Base-by-base conservation (phyloP, 2,888 invertebrate species). In the Trypoxylon attenuatum region DNA sequence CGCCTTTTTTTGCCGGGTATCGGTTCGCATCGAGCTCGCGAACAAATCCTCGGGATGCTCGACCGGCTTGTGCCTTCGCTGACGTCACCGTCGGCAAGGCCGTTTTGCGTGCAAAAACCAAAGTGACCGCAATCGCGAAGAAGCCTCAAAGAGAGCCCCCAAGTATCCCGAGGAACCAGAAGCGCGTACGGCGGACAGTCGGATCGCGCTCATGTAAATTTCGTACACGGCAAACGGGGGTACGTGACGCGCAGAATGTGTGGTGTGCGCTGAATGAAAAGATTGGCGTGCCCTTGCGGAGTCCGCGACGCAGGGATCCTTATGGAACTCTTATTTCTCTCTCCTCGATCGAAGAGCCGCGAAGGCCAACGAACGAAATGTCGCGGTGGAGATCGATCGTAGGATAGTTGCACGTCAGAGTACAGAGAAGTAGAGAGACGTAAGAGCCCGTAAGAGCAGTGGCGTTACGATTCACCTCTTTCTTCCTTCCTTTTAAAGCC, bases 1-100 rank as follows among this genome's bases (percentile, higher is more conserved):
- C 58, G 53, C 66, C 71, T 77, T 78, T 80, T 78, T 73, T 70
- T 46, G 4, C 60, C 51, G 60, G 46, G 45, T 53, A 57, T 50
- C 58, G 69, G 52, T 54, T 49, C 52, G 52, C 57, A 50, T 64
- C 64, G 59, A 52, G 53, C 60, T 47, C 21, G 27, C 41, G 22
- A 27, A 39, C 56, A 51, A 61, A 67, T 73, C 58, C 56, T 53
- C 53, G 57, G 66, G 62, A 59, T 58, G 52, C 63, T 67, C 56
- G 69, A 18, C 53, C 50, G 56, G 58, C 55, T 50, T 41, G 65
- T 49, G 55, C 61, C 63, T 67, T 55, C 57, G 58, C 43, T 64
- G 63, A 65, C 62, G 71, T 71, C 75, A 61, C 18, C 43, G 50
- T 22, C 64, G 23, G 53, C 68, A 61, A 71, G 71, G 68, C 23